These are phyloP conservation scores for Drosophila cognata DNA, from an alignment of 2,888 invertebrate species.

Conservation along the genomic window DNA sequence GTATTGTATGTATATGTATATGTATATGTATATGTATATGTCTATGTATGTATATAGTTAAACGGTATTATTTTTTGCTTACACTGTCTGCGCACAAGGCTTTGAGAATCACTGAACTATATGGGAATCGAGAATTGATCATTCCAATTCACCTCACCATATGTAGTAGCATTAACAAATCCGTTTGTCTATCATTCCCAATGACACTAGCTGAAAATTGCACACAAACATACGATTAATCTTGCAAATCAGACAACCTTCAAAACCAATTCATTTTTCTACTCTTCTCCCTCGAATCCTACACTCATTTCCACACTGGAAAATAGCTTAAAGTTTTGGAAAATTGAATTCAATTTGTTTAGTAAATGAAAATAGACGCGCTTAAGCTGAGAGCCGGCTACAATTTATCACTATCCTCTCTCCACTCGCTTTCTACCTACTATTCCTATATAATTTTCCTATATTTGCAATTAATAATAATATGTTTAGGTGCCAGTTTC, in stretches of 20 bases:
- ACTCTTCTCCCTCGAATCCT: too few species aligned
- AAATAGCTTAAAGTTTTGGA: not conserved
- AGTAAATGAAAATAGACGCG: not conserved
- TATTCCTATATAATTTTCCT: not conserved
- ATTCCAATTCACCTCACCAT: slow-evolving; percentile 16
- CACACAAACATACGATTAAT: slow-evolving; percentile 2
- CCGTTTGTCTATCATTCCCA: slow-evolving; percentile 22
- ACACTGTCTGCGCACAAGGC: slow-evolving; percentile 32
- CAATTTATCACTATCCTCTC: slow-evolving; percentile 8
- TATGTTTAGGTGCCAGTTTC: slow-evolving; percentile 5
- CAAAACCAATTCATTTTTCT: not conserved
- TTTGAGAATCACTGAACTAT: slow-evolving; percentile 21
- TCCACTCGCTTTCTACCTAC: not conserved
- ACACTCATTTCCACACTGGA: not conserved
- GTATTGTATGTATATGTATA: slow-evolving; percentile 24
- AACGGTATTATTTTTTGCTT: slow-evolving; percentile 32
- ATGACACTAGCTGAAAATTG: slow-evolving; percentile 24
- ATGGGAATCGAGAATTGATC: slow-evolving; percentile 11
- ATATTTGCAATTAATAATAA: not conserved
- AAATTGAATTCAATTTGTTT: not conserved
- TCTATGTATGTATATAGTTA: slow-evolving; percentile 21
- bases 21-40: slow-evolving; percentile 11
- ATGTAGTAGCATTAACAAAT: slow-evolving; percentile 30
- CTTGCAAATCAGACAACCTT: not conserved
- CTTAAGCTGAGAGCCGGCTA: slow-evolving; percentile 4